phyloP scores from a whole-genome alignment of 1,140 invertebrate species.

The Drosophila mauritiana region DNA sequence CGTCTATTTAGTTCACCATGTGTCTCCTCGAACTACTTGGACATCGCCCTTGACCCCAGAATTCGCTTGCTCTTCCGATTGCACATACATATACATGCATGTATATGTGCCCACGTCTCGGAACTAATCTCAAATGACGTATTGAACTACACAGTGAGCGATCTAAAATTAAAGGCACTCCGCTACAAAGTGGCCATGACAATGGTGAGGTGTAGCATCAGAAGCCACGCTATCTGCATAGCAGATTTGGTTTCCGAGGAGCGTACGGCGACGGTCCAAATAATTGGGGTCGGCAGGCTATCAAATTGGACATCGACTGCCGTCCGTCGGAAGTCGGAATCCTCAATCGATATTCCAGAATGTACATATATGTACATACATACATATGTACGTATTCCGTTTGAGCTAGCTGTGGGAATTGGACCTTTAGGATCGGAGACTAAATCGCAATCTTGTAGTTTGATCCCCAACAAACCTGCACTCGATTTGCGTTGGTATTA shows the following conservation, averaged over 20 bases:
- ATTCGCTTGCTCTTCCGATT: conserved; percentile 15
- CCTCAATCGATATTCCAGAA: neutral
- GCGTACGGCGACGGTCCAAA: conserved; percentile 3
- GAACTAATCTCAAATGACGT: conserved; percentile 39
- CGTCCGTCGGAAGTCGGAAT: neutral
- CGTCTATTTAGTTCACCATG: conserved; percentile 28
- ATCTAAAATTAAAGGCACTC: conserved; percentile 19
- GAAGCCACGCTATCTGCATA: conserved; percentile 23
- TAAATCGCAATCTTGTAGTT: neutral
- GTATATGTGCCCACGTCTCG: conserved; percentile 1
- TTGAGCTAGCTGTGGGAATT: conserved; percentile 9
- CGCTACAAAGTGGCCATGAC: conserved; percentile 21
- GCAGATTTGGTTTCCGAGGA: conserved; percentile 37
- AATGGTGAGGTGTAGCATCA: conserved; percentile 16
- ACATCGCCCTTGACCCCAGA: conserved; percentile 20
- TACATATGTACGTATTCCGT: conserved; percentile 1
- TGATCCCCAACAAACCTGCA: neutral
- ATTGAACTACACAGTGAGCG: conserved; percentile 29
- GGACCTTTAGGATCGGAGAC: neutral
- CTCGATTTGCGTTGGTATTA: neutral
- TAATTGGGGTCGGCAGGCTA: conserved; percentile 27
- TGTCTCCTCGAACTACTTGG: conserved; percentile 28
- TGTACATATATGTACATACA: neutral
- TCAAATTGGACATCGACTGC: conserved; percentile 2
- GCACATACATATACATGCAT: too few relatives aligned